Evolutionary conservation across 2,113 vertebrate species (phyloP).

Genomic region (Climacteris rufus): DNA sequence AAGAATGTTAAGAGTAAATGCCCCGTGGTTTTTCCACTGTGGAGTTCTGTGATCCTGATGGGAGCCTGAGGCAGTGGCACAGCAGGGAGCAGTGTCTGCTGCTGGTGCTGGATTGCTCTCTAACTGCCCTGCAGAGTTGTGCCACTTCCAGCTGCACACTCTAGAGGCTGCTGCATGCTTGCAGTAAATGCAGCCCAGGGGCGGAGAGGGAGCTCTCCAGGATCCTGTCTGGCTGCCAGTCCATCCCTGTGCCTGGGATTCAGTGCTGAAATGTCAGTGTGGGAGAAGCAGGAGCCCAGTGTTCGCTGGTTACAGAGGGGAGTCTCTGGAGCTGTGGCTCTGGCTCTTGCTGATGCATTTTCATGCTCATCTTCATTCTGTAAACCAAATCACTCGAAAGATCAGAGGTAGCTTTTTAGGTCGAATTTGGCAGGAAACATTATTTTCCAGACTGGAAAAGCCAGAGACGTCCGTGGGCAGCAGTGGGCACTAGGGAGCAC

Average conservation of each 20-base stretch:
- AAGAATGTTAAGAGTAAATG: neutral
- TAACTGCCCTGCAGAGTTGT: neutral
- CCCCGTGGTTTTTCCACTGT: accelerated
- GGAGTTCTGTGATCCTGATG: neutral
- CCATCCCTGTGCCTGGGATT: neutral
- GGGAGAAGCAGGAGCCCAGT: neutral
- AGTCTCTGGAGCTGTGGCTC: neutral
- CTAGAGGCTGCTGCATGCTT: neutral
- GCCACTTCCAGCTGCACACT: neutral
- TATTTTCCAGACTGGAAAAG: neutral
- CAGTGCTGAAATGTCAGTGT: neutral
- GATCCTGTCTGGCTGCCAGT: neutral
- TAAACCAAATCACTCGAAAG: neutral
- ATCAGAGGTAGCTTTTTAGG: neutral
- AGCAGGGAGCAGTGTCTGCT: neutral
- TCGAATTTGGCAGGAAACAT: neutral
- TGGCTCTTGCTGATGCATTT: neutral
- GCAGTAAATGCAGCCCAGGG: neutral
- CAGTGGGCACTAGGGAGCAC: neutral
- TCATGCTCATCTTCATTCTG: neutral
- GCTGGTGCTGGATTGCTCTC: neutral
- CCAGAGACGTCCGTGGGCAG: neutral
- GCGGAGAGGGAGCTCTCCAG: neutral
- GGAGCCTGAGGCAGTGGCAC: neutral
- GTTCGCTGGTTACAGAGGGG: neutral